A percentile compares a stretch with the other conserved stretches of the same genome.
Evolutionary conservation across 2,797 vertebrate species (phyloP).

Genomic region (Acanthopagrus latus): DNA sequence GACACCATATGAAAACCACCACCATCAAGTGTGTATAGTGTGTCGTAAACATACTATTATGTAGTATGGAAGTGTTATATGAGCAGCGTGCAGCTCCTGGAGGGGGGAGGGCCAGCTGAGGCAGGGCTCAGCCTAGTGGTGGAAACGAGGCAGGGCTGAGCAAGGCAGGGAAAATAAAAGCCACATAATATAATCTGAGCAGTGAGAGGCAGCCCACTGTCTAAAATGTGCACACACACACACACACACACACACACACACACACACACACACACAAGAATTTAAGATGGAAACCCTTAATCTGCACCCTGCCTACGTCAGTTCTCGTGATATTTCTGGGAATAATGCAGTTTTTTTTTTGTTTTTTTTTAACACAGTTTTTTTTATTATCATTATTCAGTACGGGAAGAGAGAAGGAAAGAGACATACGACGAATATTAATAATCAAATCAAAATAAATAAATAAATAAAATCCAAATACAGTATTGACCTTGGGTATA

Average conservation of each 20-base stretch:
- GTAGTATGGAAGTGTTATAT: slow-evolving; percentile 31
- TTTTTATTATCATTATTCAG: slow-evolving; percentile 66
- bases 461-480: slow-evolving; percentile 32
- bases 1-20: slow-evolving; percentile 32
- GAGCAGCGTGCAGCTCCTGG: slow-evolving; percentile 16
- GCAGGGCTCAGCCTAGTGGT: slow-evolving; percentile 68
- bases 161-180: slow-evolving; percentile 70
- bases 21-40: slow-evolving; percentile 3
- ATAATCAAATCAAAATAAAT: slow-evolving; percentile 51
- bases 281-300: slow-evolving; percentile 81
- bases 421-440: slow-evolving; percentile 32
- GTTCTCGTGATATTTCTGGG: slow-evolving; percentile 74
- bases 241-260: slow-evolving; percentile 23
- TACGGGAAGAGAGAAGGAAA: slow-evolving; percentile 31
- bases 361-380: slow-evolving; percentile 44
- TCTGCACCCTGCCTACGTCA: slow-evolving; percentile 71
- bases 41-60: slow-evolving; percentile 56
- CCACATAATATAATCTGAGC: slow-evolving; percentile 78
- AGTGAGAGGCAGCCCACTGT: slow-evolving; percentile 57
- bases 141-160: slow-evolving; percentile 54
- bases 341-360: slow-evolving; percentile 53
- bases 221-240: slow-evolving; percentile 54
- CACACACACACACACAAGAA: slow-evolving; percentile 49
- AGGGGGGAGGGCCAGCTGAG: slow-evolving; percentile 59
- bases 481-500: slow-evolving; percentile 77